Percentiles rank a stretch among this genome's conserved stretches.
Evolutionary conservation across 2,888 invertebrate genomes (phyloP).

Genomic region (Microctonus aethiopoides): DNA sequence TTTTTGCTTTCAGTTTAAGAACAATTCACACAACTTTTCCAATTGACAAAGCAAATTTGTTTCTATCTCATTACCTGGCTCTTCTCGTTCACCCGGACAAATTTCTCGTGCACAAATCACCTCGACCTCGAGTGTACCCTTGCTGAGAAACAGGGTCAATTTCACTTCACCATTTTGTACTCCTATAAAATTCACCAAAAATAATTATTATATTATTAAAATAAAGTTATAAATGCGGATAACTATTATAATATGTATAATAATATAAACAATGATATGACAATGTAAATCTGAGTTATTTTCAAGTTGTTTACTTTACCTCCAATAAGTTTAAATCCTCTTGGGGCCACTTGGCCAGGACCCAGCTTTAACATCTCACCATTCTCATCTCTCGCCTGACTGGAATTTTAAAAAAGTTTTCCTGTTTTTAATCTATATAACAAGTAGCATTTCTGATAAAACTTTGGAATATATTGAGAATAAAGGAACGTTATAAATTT

Average conservation of each 20-base stretch:
- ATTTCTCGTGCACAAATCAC: slow-evolving; percentile 79
- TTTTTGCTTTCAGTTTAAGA: background rate
- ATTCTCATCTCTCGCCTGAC: slow-evolving; percentile 55
- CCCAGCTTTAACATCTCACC: slow-evolving; percentile 73
- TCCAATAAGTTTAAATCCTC: slow-evolving; percentile 75
- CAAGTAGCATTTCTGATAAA: background rate
- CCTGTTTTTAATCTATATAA: slow-evolving; percentile 14
- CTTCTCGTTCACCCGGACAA: slow-evolving; percentile 76
- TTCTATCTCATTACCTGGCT: slow-evolving; percentile 69
- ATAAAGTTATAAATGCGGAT: background rate
- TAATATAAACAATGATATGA: background rate
- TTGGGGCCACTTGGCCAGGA: slow-evolving; percentile 84
- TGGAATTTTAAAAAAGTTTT: slow-evolving; percentile 42
- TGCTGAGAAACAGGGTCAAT: slow-evolving; percentile 88
- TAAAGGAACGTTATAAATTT: slow-evolving; percentile 27
- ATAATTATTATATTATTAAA: background rate
- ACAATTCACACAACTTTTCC: slow-evolving; percentile 30
- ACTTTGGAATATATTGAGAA: background rate
- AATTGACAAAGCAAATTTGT: slow-evolving; percentile 34
- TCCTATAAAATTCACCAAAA: slow-evolving; percentile 51
- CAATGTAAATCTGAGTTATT: background rate
- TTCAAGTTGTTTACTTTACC: slow-evolving; percentile 46
- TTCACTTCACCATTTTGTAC: slow-evolving; percentile 85
- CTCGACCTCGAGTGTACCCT: slow-evolving; percentile 92
- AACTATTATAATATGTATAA: slow-evolving; percentile 14